Evolutionary conservation across 2,113 vertebrate species (phyloP).

Genomic region (Montifringilla adamsi): DNA sequence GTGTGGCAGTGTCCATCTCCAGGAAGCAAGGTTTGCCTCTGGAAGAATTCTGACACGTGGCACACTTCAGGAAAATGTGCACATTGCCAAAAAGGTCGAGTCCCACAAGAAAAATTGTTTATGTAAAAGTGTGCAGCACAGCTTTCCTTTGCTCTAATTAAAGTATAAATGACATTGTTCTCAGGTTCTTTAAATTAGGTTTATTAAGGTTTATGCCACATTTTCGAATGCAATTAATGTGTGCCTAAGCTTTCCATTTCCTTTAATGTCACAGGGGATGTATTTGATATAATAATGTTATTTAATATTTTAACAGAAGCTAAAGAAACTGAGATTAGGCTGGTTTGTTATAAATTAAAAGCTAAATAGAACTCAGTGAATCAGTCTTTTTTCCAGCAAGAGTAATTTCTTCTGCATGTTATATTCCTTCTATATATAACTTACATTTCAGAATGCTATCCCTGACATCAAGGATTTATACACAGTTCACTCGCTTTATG

Average conservation of each 20-base stretch:
- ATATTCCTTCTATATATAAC: not conserved
- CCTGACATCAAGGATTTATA: not conserved
- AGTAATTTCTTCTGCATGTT: not conserved
- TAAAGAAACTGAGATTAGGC: not conserved
- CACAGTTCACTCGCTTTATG: not conserved
- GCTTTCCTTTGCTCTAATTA: conserved; percentile 27
- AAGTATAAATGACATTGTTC: conserved; percentile 14
- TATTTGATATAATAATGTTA: not conserved
- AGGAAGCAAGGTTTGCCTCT: not conserved
- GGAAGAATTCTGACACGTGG: not conserved
- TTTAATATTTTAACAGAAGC: conserved; percentile 39
- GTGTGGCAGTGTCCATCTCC: not conserved
- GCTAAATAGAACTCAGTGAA: not conserved
- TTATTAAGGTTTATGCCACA: not conserved
- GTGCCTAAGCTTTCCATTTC: not conserved
- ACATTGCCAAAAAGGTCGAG: not conserved
- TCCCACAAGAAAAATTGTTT: not conserved
- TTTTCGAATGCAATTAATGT: not conserved
- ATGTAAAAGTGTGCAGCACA: not conserved
- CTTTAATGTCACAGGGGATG: conserved; percentile 27
- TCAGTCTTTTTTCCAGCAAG: not conserved
- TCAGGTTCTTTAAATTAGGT: not conserved
- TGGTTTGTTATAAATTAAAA: conserved; percentile 46
- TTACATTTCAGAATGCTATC: not conserved
- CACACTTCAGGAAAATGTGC: not conserved